phyloP scores from a whole-genome alignment of 2,888 invertebrate genomes.

The Trichopoda pennipes region DNA sequence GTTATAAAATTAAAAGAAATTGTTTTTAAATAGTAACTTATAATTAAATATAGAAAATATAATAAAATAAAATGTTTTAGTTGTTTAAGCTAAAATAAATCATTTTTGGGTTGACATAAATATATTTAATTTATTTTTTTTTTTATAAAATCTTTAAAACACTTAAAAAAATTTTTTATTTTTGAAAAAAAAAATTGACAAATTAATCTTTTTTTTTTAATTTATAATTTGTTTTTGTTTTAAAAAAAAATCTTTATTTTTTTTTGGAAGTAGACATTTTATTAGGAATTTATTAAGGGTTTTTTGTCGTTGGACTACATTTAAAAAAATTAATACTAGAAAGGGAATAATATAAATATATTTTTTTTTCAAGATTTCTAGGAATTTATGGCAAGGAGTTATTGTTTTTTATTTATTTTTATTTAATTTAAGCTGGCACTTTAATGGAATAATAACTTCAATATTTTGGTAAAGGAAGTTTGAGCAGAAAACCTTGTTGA shows the following conservation, averaged over 20 bases:
- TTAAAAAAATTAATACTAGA: constrained; percentile 18
- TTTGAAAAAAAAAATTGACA: background rate
- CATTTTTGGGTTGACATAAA: constrained; percentile 21
- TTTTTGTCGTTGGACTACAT: background rate
- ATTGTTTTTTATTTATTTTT: constrained; percentile 2
- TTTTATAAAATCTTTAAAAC: too few species aligned
- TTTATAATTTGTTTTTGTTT: constrained; percentile 12
- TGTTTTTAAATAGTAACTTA: constrained; percentile 20
- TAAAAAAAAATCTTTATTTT: constrained; percentile 31
- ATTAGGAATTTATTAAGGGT: background rate
- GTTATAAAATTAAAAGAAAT: background rate
- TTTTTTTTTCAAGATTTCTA: constrained; percentile 37
- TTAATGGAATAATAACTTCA: background rate
- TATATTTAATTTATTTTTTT: too few species aligned
- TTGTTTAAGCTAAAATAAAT: constrained; percentile 23
- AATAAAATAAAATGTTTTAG: constrained; percentile 8
- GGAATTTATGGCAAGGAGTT: constrained; percentile 59
- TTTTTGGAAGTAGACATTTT: constrained; percentile 12
- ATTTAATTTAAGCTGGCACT: background rate
- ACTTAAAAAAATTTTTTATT: too few species aligned
- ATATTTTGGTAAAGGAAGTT: background rate
- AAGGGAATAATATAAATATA: constrained; percentile 8
- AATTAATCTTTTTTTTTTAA: constrained; percentile 19
- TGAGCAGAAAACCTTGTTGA: background rate
- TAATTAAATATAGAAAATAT: background rate